A percentile compares a stretch with the other conserved stretches of the same genome.
These are phyloP conservation scores for Xiphophorus hellerii DNA, from an alignment of 2,113 vertebrate genomes.

Conservation along the genomic window DNA sequence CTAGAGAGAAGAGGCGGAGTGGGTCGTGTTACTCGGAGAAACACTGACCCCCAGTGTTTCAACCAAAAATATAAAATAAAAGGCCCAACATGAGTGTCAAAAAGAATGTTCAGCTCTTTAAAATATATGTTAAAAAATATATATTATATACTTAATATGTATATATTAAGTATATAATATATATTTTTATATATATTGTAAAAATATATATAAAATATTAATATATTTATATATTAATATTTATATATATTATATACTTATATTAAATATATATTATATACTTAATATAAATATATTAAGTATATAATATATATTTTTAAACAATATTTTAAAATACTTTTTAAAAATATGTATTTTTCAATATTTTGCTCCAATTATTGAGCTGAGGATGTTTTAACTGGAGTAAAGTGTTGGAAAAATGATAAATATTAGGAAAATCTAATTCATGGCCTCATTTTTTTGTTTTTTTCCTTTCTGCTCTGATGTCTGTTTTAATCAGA, in stretches of 20 bases:
- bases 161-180: too few species aligned
- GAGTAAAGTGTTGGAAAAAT: neutral
- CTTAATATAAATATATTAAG: too few species aligned
- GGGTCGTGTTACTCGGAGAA: constrained; percentile 30
- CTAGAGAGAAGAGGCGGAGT: neutral
- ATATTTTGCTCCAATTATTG: neutral
- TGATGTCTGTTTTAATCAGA: constrained; percentile 86
- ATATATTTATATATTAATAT: too few species aligned
- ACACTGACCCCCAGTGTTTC: constrained; percentile 71
- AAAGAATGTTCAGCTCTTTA: neutral
- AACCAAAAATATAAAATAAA: neutral
- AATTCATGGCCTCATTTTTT: neutral
- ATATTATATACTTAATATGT: too few species aligned
- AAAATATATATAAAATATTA: too few species aligned
- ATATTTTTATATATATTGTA: too few species aligned
- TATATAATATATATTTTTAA: too few species aligned
- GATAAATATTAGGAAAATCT: neutral
- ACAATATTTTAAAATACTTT: neutral
- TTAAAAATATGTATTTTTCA: neutral
- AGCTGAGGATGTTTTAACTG: neutral
- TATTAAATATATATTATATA: too few species aligned
- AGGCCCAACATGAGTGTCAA: neutral
- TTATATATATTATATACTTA: too few species aligned
- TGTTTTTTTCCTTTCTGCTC: constrained; percentile 61
- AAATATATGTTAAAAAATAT: too few species aligned